Percentiles rank a stretch among this genome's conserved stretches.
These are phyloP conservation scores for Pantherophis vulpinus DNA, from an alignment of 2,797 vertebrate genomes.

Conservation along the genomic window DNA sequence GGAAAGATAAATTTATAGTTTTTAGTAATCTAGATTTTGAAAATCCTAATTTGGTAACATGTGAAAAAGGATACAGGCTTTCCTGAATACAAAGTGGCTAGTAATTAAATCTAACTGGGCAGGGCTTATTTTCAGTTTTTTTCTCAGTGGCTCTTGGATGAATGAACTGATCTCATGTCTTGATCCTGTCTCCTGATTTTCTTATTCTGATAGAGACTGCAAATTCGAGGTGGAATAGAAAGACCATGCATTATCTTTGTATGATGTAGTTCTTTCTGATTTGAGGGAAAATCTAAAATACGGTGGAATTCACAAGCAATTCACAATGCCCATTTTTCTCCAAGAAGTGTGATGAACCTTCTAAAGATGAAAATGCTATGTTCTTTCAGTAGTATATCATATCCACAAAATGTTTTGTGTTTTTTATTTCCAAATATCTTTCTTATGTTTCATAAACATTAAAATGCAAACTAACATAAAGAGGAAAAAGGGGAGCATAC, in stretches of 20 bases:
- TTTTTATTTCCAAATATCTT: neutral
- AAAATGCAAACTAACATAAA: neutral
- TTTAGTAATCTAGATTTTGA: neutral
- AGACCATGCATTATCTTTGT: neutral
- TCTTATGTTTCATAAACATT: neutral
- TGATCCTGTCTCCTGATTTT: neutral
- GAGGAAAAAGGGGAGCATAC: neutral
- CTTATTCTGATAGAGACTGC: neutral
- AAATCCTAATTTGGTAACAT: neutral
- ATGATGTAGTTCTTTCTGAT: neutral
- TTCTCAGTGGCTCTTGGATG: neutral
- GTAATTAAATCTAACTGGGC: neutral
- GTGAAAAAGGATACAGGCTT: neutral
- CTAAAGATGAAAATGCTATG: neutral
- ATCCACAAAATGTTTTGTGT: neutral
- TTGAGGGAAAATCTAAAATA: neutral
- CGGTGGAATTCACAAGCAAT: neutral
- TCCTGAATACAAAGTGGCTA: neutral
- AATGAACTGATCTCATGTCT: neutral
- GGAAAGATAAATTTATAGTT: neutral
- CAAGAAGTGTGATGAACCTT: neutral
- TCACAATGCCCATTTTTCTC: neutral
- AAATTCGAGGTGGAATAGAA: neutral
- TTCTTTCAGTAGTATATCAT: neutral
- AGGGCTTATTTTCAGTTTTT: neutral